Conservation (phyloP, 1,140 invertebrate species). For the Dufourea novaeangliae region DNA sequence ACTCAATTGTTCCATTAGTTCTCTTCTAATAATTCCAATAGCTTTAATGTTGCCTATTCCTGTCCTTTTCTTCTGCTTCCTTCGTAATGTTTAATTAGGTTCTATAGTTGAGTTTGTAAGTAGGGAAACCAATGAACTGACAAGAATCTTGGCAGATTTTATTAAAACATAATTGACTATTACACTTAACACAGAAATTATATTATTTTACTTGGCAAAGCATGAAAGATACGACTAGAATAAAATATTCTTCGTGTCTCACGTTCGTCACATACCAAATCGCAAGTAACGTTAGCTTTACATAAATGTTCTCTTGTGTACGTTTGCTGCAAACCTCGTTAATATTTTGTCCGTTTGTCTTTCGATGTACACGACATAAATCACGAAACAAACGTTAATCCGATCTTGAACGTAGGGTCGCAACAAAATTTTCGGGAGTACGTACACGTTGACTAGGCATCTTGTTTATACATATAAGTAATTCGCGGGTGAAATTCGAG, state of each 20-base stretch:
- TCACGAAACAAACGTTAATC: slow-evolving; percentile 30
- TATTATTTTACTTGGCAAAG: slow-evolving; percentile 69
- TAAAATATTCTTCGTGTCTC: slow-evolving; percentile 59
- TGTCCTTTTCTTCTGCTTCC: background rate
- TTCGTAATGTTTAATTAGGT: background rate
- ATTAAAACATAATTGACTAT: slow-evolving; percentile 72
- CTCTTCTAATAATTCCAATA: background rate
- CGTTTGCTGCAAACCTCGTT: slow-evolving; percentile 19
- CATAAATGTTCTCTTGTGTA: slow-evolving; percentile 44
- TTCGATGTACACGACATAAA: slow-evolving; percentile 22
- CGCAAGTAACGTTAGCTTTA: slow-evolving; percentile 50
- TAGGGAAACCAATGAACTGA: slow-evolving; percentile 26
- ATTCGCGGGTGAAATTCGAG: slow-evolving; percentile 18
- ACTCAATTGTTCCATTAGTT: background rate
- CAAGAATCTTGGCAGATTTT: slow-evolving; percentile 69
- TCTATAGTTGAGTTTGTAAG: background rate
- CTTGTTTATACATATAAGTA: slow-evolving; percentile 20
- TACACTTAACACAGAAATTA: slow-evolving; percentile 71
- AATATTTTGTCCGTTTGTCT: slow-evolving; percentile 2
- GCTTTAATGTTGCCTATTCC: background rate
- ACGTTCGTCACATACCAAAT: slow-evolving; percentile 46
- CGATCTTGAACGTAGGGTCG: slow-evolving; percentile 8
- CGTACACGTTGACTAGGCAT: slow-evolving; percentile 36
- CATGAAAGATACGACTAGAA: slow-evolving; percentile 67
- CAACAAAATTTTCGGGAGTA: slow-evolving; percentile 14